Conservation (phyloP, 1,140 invertebrate genomes). For the Mylabris phalerata region DNA sequence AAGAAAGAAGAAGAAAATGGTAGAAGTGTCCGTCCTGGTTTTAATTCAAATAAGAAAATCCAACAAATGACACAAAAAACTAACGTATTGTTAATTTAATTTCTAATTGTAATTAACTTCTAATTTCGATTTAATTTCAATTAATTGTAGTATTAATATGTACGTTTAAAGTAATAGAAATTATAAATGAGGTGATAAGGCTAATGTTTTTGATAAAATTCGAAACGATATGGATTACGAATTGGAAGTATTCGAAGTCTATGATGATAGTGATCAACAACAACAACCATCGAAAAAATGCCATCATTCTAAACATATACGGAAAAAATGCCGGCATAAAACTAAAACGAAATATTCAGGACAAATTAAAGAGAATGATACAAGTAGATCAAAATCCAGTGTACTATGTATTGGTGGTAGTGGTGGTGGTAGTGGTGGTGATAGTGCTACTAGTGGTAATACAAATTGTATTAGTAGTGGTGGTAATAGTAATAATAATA, state of each 20-base stretch:
- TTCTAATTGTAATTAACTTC: too few relatives aligned
- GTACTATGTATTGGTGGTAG: constrained; percentile 18
- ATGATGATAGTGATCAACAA: constrained; percentile 36
- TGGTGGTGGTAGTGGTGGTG: too few relatives aligned
- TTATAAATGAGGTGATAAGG: too few relatives aligned
- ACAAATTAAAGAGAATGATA: constrained; percentile 30
- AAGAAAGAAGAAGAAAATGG: too few relatives aligned
- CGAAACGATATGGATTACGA: constrained; percentile 39
- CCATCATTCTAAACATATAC: constrained; percentile 32
- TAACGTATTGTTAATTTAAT: too few relatives aligned
- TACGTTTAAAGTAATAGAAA: neutral
- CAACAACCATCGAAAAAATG: constrained; percentile 23
- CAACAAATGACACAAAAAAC: too few relatives aligned
- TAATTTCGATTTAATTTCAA: too few relatives aligned
- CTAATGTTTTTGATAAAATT: neutral
- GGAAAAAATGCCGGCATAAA: constrained; percentile 42
- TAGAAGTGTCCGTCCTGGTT: too few relatives aligned
- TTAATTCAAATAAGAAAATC: too few relatives aligned
- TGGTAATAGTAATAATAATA: neutral
- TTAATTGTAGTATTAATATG: neutral
- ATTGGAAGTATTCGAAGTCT: constrained; percentile 42
- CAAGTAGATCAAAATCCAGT: constrained; percentile 36
- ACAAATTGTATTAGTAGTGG: too few relatives aligned
- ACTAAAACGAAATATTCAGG: constrained; percentile 14
- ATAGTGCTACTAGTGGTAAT: too few relatives aligned